Evolutionary conservation across 2,888 invertebrate genomes (phyloP), one percentile per base, ranked within the genome.

Genomic region (Subacronicta megacephala): DNA sequence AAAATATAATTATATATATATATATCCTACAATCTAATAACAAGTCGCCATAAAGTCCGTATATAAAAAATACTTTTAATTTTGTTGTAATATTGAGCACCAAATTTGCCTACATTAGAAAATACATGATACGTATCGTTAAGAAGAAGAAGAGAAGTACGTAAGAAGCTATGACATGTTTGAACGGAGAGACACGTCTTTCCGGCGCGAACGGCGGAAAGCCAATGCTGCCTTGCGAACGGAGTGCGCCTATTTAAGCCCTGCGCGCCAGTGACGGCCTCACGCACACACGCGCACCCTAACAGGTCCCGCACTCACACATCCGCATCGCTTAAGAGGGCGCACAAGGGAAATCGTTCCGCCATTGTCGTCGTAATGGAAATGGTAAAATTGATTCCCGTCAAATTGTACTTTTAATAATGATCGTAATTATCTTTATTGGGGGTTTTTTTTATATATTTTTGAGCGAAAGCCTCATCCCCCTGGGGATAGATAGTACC

Each of bases 91-190:
- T 82, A 80, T 92, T 93, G 93, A 93, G 93, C 93, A 93, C 93
- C 93, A 88, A 92, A 82, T 82, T 88, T 81, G 80, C 84, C 83
- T 75, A 75, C 76, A 77, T 75, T 88, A 89, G 82, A 89, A 83
- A 87, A 85, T 89, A 88, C 86, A 92, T 93, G 93, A 93, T 93
- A 93, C 93, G 93, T 93, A 84, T 92, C 80, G 87, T 88, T 89
- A 84, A 84, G 75, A 85, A 84, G 82, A 79, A 85, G 84, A 81
- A 79, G 58, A 82, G 81, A 81, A 82, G 79, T 78, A 75, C 75
- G 82, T 78, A 80, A 81, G 77, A 76, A 81, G 80, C 83, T 88
- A 89, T 84, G 87, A 83, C 92, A 92, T 92, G 77, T 77, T 88
- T 82, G 77, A 57, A 57, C 62, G 74, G 75, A 81, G 82, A 77